phyloP scores from a whole-genome alignment of 2,888 invertebrate species.

The Amiota communis region DNA sequence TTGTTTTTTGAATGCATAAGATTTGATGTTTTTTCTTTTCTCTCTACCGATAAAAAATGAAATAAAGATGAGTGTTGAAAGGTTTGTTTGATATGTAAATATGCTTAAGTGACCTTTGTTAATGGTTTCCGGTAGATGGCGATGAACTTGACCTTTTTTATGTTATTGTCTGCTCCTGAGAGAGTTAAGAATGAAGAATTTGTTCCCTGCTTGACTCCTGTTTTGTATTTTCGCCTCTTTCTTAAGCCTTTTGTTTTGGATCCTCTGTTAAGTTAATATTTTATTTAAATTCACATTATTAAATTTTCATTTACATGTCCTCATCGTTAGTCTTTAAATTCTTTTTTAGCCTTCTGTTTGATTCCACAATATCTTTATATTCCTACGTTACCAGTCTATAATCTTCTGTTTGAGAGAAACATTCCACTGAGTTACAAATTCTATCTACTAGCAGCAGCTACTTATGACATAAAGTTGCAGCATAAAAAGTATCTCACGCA shows the following conservation, averaged over 20 bases:
- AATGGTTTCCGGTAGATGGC: neutral
- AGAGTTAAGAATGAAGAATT: too few relatives aligned
- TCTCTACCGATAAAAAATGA: neutral
- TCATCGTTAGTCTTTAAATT: neutral
- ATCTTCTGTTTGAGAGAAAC: too few relatives aligned
- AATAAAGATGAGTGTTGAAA: neutral
- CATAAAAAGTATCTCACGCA: constrained; percentile 57
- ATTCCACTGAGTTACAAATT: neutral
- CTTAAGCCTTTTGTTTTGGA: too few relatives aligned
- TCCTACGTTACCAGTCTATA: too few relatives aligned
- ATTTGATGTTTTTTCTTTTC: neutral
- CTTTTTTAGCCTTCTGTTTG: neutral
- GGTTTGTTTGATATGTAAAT: constrained; percentile 8
- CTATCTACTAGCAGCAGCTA: neutral
- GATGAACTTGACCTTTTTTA: too few relatives aligned
- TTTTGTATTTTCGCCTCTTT: too few relatives aligned
- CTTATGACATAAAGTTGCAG: constrained; percentile 52
- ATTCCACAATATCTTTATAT: too few relatives aligned
- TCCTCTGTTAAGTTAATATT: too few relatives aligned
- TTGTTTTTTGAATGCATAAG: neutral
- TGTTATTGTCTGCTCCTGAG: too few relatives aligned
- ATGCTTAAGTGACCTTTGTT: neutral
- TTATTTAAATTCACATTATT: too few relatives aligned
- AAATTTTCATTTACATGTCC: too few relatives aligned
- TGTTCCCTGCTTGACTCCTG: too few relatives aligned